These are phyloP conservation scores for Haliaeetus leucogaster DNA, from an alignment of 2,113 vertebrate genomes.

Conservation along the genomic window DNA sequence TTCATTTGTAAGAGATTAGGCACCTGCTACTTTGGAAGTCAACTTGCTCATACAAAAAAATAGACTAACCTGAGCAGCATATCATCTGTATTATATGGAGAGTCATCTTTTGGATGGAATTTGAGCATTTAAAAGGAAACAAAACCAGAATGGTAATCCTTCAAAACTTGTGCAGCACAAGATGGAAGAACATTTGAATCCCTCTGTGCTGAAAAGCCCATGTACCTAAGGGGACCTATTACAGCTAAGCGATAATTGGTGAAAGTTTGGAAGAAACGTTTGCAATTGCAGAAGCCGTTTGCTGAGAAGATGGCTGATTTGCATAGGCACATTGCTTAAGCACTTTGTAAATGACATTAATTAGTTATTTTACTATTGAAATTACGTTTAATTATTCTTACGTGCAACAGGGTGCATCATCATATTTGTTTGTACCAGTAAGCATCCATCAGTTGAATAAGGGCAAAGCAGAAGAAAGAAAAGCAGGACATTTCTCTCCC, in stretches of 20 bases:
- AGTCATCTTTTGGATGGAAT: background rate
- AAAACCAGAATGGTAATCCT: background rate
- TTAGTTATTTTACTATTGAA: conserved; percentile 24
- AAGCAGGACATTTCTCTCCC: background rate
- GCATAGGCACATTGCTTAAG: background rate
- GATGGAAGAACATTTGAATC: background rate
- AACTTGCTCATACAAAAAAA: background rate
- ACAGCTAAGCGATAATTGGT: background rate
- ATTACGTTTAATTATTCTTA: conserved; percentile 34
- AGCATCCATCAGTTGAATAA: background rate
- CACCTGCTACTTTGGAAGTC: conserved; percentile 10
- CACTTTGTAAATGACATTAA: background rate
- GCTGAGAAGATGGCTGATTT: background rate
- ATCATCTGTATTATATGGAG: background rate
- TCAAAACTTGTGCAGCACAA: background rate
- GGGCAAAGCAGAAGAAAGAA: background rate
- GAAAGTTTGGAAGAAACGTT: background rate
- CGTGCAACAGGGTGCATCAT: background rate
- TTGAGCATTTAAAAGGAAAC: background rate
- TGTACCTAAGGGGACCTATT: background rate
- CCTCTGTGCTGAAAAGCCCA: background rate
- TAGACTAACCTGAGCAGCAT: background rate
- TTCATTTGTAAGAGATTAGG: conserved; percentile 10
- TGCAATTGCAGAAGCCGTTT: background rate
- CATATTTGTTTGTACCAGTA: background rate